These are phyloP conservation scores for Oceanites oceanicus DNA, from an alignment of 2,113 vertebrate species.

Conservation along the genomic window DNA sequence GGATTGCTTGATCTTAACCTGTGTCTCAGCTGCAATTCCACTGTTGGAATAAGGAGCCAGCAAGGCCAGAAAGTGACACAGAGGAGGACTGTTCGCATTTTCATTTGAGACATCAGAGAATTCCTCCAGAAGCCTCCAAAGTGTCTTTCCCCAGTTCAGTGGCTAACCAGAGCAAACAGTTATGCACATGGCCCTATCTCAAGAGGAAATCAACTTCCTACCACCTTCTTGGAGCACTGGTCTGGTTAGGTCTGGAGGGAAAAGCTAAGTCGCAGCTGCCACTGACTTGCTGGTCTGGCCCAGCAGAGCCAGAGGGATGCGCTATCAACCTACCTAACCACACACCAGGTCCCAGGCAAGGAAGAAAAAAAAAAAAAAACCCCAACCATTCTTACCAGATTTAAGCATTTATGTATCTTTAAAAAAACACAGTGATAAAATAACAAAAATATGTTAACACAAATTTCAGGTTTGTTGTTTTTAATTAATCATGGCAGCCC, in stretches of 20 bases:
- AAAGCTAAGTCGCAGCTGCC: neutral
- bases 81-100: neutral
- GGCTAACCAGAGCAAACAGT: neutral
- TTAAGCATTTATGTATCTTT: neutral
- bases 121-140: neutral
- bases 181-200: neutral
- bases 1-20: neutral
- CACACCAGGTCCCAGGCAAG: neutral
- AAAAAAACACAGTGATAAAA: neutral
- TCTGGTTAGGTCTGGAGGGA: neutral
- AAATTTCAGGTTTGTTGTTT: neutral
- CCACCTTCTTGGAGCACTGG: neutral
- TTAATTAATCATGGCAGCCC: neutral
- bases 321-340: neutral
- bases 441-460: neutral
- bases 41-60: neutral
- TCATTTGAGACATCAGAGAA: neutral
- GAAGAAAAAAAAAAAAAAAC: neutral
- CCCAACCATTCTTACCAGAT: neutral
- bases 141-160: neutral
- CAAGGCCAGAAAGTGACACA: neutral
- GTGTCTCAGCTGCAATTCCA: neutral
- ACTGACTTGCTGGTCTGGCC: too few species aligned
- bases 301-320: neutral
- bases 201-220: neutral